Evolutionary conservation across 1,140 invertebrate genomes (phyloP).

Genomic region (Argopecten irradians): DNA sequence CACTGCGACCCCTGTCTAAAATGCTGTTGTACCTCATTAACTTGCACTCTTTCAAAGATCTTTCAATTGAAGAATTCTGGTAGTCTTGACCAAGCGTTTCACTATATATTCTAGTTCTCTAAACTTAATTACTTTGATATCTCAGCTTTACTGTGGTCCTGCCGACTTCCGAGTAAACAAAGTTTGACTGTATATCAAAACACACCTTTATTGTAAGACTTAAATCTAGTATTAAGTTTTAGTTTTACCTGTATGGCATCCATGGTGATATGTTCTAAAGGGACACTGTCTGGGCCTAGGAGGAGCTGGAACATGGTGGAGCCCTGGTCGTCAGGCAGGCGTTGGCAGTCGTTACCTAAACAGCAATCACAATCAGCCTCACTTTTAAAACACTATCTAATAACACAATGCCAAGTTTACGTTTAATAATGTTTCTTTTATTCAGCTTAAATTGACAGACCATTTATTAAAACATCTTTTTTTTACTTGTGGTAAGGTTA

Average conservation of each 20-base stretch:
- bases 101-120: no score
- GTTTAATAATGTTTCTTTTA: background rate
- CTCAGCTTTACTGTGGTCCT: no score
- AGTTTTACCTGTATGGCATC: conserved; percentile 81
- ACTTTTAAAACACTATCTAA: background rate
- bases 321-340: conserved; percentile 82
- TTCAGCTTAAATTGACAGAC: background rate
- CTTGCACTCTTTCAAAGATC: no score
- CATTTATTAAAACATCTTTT: background rate
- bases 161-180: no score
- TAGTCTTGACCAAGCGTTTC: no score
- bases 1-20: no score
- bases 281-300: conserved; percentile 82
- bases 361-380: conserved; percentile 1
- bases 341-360: conserved; percentile 77
- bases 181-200: no score
- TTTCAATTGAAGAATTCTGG: no score
- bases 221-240: conserved; percentile 20
- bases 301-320: conserved; percentile 82
- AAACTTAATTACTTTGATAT: no score
- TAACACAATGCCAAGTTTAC: background rate
- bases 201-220: background rate
- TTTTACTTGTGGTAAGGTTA: background rate
- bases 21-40: no score
- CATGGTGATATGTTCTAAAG: conserved; percentile 80